A percentile compares a stretch with the other conserved stretches of the same genome.
phyloP scores from a whole-genome alignment of 1,140 invertebrate genomes.

The Nasonia vitripennis region DNA sequence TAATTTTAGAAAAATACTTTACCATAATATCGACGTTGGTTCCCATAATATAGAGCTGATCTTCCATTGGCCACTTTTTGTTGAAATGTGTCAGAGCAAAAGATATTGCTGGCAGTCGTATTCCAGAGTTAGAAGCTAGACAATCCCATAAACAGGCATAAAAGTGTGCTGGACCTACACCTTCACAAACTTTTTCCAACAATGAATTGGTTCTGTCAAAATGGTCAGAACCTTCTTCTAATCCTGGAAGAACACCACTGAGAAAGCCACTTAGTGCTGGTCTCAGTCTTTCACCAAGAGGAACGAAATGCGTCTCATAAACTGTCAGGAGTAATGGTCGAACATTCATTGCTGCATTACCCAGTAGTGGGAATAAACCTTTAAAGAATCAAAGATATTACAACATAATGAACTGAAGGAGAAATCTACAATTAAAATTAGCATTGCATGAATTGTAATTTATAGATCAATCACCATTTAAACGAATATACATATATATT shows the following conservation, averaged over 20 bases:
- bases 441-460: neutral
- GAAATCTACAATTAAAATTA: neutral
- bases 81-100: slow-evolving; percentile 91
- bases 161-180: slow-evolving; percentile 87
- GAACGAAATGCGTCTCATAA: slow-evolving; percentile 95
- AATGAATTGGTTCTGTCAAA: slow-evolving; percentile 89
- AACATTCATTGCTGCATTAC: slow-evolving; percentile 94
- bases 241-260: slow-evolving; percentile 88
- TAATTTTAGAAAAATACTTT: slow-evolving; percentile 56
- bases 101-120: slow-evolving; percentile 89
- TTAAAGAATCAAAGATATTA: slow-evolving; percentile 44
- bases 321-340: slow-evolving; percentile 88
- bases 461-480: neutral
- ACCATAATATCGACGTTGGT: slow-evolving; percentile 91
- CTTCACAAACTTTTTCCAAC: slow-evolving; percentile 86
- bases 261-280: slow-evolving; percentile 93
- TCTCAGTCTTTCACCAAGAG: slow-evolving; percentile 85
- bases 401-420: neutral
- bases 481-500: too few relatives aligned
- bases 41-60: slow-evolving; percentile 91
- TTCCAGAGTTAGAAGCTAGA: slow-evolving; percentile 86
- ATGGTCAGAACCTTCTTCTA: slow-evolving; percentile 94
- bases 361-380: slow-evolving; percentile 93
- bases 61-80: slow-evolving; percentile 87
- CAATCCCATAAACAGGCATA: slow-evolving; percentile 94